Conservation (phyloP, 1,140 invertebrate genomes). For the Papilio machaon region DNA sequence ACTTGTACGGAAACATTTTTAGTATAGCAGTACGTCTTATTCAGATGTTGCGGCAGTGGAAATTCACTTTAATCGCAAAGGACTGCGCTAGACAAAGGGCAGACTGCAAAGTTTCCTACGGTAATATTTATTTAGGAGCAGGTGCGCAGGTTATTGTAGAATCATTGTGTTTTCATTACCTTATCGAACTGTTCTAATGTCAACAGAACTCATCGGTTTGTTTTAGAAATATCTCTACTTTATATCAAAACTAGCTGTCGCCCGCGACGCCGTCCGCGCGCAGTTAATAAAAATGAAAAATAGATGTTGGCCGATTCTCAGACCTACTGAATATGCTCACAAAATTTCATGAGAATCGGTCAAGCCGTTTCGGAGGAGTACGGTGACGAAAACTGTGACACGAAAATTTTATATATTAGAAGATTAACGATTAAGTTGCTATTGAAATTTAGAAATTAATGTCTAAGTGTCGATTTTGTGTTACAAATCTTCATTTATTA, state of each 20-base stretch:
- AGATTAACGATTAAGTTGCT: background rate
- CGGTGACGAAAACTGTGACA: too few species aligned
- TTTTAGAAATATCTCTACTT: background rate
- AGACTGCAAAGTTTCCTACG: background rate
- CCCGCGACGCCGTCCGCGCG: too few species aligned
- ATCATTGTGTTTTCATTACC: conserved; percentile 8
- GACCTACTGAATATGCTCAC: too few species aligned
- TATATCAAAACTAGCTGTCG: background rate
- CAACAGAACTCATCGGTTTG: background rate
- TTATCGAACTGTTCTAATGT: background rate
- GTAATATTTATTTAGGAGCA: conserved; percentile 15
- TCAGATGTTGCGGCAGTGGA: background rate
- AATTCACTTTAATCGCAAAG: background rate
- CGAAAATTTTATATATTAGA: too few species aligned
- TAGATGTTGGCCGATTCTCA: too few species aligned
- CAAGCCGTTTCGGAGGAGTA: too few species aligned
- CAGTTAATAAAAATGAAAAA: too few species aligned
- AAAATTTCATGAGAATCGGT: too few species aligned
- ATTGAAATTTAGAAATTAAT: background rate
- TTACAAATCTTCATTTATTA: too few species aligned
- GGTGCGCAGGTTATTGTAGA: conserved; percentile 14
- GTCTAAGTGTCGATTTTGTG: too few species aligned
- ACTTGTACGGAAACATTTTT: too few species aligned
- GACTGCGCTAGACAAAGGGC: background rate
- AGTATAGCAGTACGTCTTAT: background rate